Evolutionary conservation across 2,113 vertebrate genomes (phyloP).

Genomic region (Poecile atricapillus): DNA sequence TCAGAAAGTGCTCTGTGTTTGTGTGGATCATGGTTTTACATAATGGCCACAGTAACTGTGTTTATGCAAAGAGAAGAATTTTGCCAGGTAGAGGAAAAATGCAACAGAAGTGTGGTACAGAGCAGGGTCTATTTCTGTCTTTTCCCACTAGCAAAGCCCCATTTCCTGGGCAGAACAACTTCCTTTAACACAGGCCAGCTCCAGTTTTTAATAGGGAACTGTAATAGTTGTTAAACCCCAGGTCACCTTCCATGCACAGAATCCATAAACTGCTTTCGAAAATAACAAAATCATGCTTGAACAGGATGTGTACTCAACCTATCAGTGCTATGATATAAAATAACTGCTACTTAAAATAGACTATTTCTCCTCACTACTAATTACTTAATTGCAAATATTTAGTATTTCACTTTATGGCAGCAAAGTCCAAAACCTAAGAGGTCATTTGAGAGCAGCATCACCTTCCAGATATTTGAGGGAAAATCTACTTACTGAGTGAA

Average conservation of each 20-base stretch:
- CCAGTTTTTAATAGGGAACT: not conserved
- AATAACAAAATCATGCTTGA: not conserved
- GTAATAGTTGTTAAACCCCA: slow-evolving; percentile 2
- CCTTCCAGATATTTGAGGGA: not conserved
- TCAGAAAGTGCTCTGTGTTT: not conserved
- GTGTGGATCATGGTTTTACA: not conserved
- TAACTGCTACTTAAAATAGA: not conserved
- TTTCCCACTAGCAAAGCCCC: not conserved
- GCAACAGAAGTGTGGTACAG: not conserved
- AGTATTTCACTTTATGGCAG: not conserved
- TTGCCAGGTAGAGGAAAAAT: not conserved
- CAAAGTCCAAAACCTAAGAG: not conserved
- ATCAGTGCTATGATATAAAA: not conserved
- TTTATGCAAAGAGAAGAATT: not conserved
- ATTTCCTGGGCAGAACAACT: not conserved
- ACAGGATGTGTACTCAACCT: not conserved
- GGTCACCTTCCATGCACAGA: not conserved
- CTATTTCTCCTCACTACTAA: not conserved
- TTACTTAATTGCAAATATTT: not conserved
- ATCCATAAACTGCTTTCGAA: not conserved
- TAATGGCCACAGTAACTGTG: not conserved
- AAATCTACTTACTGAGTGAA: not conserved
- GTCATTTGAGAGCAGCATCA: not conserved
- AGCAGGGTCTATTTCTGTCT: not conserved
- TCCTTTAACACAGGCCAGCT: not conserved